Base-by-base conservation (phyloP, 2,797 vertebrate species). In the Pteropus rufus region DNA sequence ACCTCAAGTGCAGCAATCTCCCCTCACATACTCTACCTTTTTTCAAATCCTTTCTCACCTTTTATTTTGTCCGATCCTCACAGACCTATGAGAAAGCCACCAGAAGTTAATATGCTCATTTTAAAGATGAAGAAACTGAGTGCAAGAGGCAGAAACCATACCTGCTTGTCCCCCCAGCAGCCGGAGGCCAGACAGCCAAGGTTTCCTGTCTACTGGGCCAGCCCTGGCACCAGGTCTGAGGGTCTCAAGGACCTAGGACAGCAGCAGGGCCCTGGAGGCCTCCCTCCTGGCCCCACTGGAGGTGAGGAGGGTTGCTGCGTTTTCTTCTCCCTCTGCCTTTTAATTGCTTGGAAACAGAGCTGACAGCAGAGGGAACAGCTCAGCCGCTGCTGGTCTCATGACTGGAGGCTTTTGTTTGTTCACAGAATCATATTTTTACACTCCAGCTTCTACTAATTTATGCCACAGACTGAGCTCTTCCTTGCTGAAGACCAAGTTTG, bases 401-500 rank as follows among this genome's bases (percentile, higher is more conserved):
- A 97, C 96, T 95, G 91, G 95, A 97, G 93, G 97, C 92, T 97
- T 97, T 94, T 97, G 95, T 97, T 97, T 97, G 96, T 97, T 97
- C 96, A 96, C 95, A 97, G 97, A 95, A 89, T 97, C 97, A 94
- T 97, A 97, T 97, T 98, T 97, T 98, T 97, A 97, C 88, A 97
- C 92, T 95, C 82, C 0, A 31, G 95, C 90, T 97, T 97, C 96
- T 93, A 95, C 97, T 97, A 97, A 98, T 97, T 95, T 97, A 97
- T 97, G 96, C 97, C 0, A 4, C 94, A 97, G 76, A 83, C 91
- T 7, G 49, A 95, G 93, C 85, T 70, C 86, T 95, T 93, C 92
- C 91, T 93, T 26, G 58, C 91, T 87, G 97, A 91, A 94, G 92
- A 97, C 72, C 16, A 54, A 16, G 64, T 95, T 85, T 41, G 36